These are phyloP conservation scores for Drosophila lowei DNA, from an alignment of 1,140 invertebrate species.

Conservation along the genomic window DNA sequence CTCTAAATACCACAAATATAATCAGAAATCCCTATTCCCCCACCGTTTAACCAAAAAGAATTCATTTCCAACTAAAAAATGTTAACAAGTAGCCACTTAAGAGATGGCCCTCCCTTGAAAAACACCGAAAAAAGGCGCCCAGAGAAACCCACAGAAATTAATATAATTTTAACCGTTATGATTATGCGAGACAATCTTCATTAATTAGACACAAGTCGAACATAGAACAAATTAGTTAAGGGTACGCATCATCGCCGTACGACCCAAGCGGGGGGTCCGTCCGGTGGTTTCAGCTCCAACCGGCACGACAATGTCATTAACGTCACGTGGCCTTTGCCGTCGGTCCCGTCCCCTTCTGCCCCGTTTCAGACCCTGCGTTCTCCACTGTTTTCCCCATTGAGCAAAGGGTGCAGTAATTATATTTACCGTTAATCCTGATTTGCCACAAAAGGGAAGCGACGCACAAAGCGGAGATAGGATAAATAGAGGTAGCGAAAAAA, in stretches of 20 bases:
- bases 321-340: constrained; percentile 34
- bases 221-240: constrained; percentile 44
- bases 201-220: constrained; percentile 66
- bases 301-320: constrained; percentile 41
- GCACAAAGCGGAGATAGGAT: constrained; percentile 25
- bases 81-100: not conserved
- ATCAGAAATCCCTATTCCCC: too few species aligned
- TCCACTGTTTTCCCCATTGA: constrained; percentile 11
- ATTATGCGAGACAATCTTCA: constrained; percentile 71
- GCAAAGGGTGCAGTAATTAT: constrained; percentile 65
- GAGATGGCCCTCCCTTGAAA: not conserved
- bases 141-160: constrained; percentile 51
- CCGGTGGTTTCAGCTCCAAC: constrained; percentile 13
- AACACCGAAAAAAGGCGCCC: not conserved
- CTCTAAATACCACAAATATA: too few species aligned
- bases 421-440: constrained; percentile 71
- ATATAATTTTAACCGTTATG: constrained; percentile 74
- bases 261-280: too few species aligned
- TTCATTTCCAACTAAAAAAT: too few species aligned
- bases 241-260: constrained; percentile 2
- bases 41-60: too few species aligned
- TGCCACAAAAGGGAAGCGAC: constrained; percentile 40
- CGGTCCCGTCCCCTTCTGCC: not conserved
- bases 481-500: constrained; percentile 18
- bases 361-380: not conserved